Evolutionary conservation across 2,797 vertebrate genomes (phyloP).

Genomic region (Chelon labrosus): DNA sequence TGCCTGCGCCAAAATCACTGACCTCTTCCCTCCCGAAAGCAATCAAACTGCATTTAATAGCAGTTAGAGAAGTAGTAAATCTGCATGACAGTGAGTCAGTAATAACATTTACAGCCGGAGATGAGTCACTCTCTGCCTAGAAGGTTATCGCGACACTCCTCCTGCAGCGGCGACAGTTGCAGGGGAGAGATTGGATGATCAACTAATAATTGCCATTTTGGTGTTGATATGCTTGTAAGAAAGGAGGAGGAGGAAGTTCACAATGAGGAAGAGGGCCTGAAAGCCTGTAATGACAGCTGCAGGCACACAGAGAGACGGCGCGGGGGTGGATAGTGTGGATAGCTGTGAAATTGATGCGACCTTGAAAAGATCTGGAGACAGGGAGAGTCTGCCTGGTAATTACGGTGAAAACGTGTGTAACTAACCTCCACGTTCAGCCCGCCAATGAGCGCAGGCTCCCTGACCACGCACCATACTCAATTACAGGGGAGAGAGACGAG

Average conservation of each 20-base stretch:
- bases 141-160: slow-evolving; percentile 59
- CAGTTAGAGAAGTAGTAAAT: slow-evolving; percentile 63
- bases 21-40: slow-evolving; percentile 47
- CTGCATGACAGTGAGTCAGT: slow-evolving; percentile 70
- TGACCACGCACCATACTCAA: slow-evolving; percentile 77
- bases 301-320: slow-evolving; percentile 40
- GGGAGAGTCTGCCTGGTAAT: slow-evolving; percentile 80
- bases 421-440: slow-evolving; percentile 82
- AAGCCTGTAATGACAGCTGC: slow-evolving; percentile 73
- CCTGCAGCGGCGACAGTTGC: slow-evolving; percentile 31
- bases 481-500: slow-evolving; percentile 73
- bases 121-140: slow-evolving; percentile 56
- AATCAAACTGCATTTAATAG: slow-evolving; percentile 68
- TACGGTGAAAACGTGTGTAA: slow-evolving; percentile 83
- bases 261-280: slow-evolving; percentile 64
- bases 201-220: slow-evolving; percentile 74
- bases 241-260: slow-evolving; percentile 62
- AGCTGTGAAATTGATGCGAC: slow-evolving; percentile 83
- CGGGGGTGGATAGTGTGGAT: slow-evolving; percentile 69
- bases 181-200: slow-evolving; percentile 66
- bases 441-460: slow-evolving; percentile 77
- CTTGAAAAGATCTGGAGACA: slow-evolving; percentile 81
- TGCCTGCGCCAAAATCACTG: slow-evolving; percentile 51
- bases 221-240: slow-evolving; percentile 78
- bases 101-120: slow-evolving; percentile 57